phyloP scores from a whole-genome alignment of 2,888 invertebrate species.

The Margaritifera margaritifera region DNA sequence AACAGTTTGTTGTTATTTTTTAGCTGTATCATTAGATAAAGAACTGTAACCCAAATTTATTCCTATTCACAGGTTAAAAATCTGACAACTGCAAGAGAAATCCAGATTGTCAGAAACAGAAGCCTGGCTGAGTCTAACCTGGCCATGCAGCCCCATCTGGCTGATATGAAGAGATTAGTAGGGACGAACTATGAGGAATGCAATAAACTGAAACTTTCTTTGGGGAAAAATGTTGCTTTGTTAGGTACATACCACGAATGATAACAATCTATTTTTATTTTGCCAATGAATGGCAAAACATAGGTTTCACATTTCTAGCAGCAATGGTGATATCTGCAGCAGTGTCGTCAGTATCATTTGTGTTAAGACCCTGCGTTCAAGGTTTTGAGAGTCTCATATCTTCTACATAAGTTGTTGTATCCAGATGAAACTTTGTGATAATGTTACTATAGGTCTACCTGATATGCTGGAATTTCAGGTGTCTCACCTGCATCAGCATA shows the following conservation, averaged over 20 bases:
- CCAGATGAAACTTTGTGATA: too few relatives aligned
- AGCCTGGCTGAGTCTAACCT: slow-evolving; percentile 93
- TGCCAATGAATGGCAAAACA: background rate
- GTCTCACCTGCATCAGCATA: too few relatives aligned
- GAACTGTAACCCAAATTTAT: background rate
- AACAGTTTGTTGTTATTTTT: background rate
- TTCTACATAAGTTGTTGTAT: too few relatives aligned
- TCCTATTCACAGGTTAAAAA: slow-evolving; percentile 81
- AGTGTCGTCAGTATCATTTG: too few relatives aligned
- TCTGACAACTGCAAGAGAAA: slow-evolving; percentile 85
- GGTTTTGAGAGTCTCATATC: too few relatives aligned
- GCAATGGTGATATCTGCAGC: background rate
- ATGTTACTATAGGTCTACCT: too few relatives aligned
- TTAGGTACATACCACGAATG: slow-evolving; percentile 78
- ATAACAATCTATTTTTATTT: too few relatives aligned
- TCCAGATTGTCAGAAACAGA: slow-evolving; percentile 89
- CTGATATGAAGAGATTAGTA: slow-evolving; percentile 82
- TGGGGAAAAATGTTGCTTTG: slow-evolving; percentile 81
- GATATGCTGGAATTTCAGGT: too few relatives aligned
- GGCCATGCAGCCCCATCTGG: slow-evolving; percentile 86
- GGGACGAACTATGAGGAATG: slow-evolving; percentile 76
- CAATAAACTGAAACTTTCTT: slow-evolving; percentile 59
- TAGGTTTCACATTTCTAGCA: background rate
- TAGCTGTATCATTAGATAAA: too few relatives aligned
- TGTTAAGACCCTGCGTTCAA: too few relatives aligned